Base-by-base conservation (phyloP, 1,140 invertebrate genomes). In the Elymnias hypermnestra region DNA sequence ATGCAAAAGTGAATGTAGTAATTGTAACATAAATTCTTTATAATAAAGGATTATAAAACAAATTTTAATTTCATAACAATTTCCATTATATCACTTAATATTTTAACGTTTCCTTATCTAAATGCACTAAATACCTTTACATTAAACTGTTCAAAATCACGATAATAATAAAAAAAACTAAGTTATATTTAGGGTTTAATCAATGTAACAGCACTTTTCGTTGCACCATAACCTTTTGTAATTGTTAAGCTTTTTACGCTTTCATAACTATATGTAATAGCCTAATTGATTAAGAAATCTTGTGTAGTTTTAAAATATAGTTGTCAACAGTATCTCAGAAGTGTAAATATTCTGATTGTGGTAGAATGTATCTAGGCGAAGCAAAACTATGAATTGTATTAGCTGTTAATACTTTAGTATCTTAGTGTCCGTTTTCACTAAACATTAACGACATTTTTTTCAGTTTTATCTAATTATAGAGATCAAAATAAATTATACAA, bases 341-440 rank as follows among this genome's bases (percentile, higher is more conserved):
- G 23, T 75, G 62, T 71, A 72, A 36, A 72, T 68, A 75, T 46
- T 53, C 43, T 56, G 58, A 59, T 49, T 36, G 41, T 57, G 39
- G 55, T 63, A 46, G 52, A 57, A 45, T 60, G 35, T 52, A 54
- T 43, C 15, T 67, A 73, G 72, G 63, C 65, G 39, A 70, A 65
- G 70, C 63, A 68, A 70, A 76, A 70, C 53, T n/a, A n/a, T 64
- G 65, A 72, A 69, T 67, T 1, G 26, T 29, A 13, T 12, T 12
- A 29, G 3, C 2, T 29, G 13, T 29, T 37, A 36, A 36, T 8
- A 19, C 17, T 37, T 21, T 37, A n/a, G n/a, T 37, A 21, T 37
- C 5, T 18, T 19, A 37, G 9, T 10, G 26, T 29, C 26, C 9
- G 26, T 29, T 21, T 37, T 37, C 35, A 37, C 35, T 19, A 37